A percentile compares a stretch with the other conserved stretches of the same genome.
Evolutionary conservation across 2,888 invertebrate genomes (phyloP).

Genomic region (Hoplodrina ambigua): DNA sequence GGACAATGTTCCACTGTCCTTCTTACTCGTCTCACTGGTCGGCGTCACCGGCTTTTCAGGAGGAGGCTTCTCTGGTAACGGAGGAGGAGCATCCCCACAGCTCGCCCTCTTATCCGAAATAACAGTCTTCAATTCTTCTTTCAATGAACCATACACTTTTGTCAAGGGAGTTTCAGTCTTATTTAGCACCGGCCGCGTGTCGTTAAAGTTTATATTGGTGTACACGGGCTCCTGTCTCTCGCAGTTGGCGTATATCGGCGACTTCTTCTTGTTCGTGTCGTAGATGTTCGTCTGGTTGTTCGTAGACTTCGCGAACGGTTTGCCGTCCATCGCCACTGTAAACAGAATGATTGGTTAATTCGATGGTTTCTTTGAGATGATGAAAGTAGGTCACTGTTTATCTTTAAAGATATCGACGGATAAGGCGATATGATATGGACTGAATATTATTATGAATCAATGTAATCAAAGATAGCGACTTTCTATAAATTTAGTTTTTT

Average conservation of each 20-base stretch:
- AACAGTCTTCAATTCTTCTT: constrained; percentile 84
- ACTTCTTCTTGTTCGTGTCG: constrained; percentile 76
- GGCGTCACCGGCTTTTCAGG: constrained; percentile 83
- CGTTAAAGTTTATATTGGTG: constrained; percentile 81
- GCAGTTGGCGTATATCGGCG: constrained; percentile 84
- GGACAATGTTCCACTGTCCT: constrained; percentile 83
- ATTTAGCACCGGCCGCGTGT: constrained; percentile 71
- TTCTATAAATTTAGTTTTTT: not conserved
- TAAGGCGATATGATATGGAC: constrained; percentile 15
- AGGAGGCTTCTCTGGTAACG: constrained; percentile 79
- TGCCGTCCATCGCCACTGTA: constrained; percentile 87
- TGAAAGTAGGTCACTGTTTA: constrained; percentile 42
- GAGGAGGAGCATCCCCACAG: constrained; percentile 79
- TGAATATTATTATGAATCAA: constrained; percentile 14
- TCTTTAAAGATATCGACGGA: constrained; percentile 31
- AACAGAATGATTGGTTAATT: constrained; percentile 52
- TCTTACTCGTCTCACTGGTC: constrained; percentile 78
- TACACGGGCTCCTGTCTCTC: constrained; percentile 79
- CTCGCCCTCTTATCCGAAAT: constrained; percentile 80
- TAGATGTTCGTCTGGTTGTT: constrained; percentile 74
- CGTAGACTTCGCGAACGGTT: constrained; percentile 77
- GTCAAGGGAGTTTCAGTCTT: constrained; percentile 82
- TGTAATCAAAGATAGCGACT: constrained; percentile 26
- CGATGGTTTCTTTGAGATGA: constrained; percentile 26
- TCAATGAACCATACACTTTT: constrained; percentile 77